Base-by-base conservation (phyloP, 2,797 vertebrate genomes). In the Picus viridis region DNA sequence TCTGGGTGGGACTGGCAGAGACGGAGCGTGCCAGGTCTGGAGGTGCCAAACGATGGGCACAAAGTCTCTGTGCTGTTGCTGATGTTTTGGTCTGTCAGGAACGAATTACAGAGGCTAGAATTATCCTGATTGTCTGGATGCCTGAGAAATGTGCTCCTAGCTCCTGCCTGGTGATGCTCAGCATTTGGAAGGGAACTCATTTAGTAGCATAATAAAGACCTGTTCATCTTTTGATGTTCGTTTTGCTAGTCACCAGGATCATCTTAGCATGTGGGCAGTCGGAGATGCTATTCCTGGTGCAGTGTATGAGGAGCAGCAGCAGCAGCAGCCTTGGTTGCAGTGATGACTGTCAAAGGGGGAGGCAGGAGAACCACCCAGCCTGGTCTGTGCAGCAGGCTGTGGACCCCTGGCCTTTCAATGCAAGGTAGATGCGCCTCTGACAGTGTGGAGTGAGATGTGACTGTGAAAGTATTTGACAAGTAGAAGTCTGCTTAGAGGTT, bases 1-100 rank as follows among this genome's bases (percentile, higher is more conserved):
- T 86, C 92, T 93, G 91, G 95, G 83, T 88, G 93, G 86, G 71
- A 93, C 93, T 96, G 95, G 90, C 94, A 92, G 88, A 96, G 92
- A 86, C 77, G 70, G 49, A 0, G 1, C 54, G 93, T 92, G 93
- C 76, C 96, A 96, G 95, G 79, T 76, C 91, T 3, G 6, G 87
- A 67, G 89, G 77, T 95, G 93, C 87, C 93, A 94, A 88, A 4
- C 1, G 86, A 94, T 92, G 94, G 89, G 93, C 88, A 59, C 82
- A 3, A 34, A 90, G 77, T 78, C 85, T 94, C 84, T 3, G 71
- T 7, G 92, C 49, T 83, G 78, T 69, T 77, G 22, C 12, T 83
- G 89, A 26, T 94, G 90, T 65, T 89, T 96, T 70, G 59, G 87
- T 47, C 83, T 92, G 91, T 89, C 19, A 26, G 92, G 92, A 92